Evolutionary conservation across 2,113 vertebrate genomes (phyloP).

Genomic region (Istiophorus platypterus): DNA sequence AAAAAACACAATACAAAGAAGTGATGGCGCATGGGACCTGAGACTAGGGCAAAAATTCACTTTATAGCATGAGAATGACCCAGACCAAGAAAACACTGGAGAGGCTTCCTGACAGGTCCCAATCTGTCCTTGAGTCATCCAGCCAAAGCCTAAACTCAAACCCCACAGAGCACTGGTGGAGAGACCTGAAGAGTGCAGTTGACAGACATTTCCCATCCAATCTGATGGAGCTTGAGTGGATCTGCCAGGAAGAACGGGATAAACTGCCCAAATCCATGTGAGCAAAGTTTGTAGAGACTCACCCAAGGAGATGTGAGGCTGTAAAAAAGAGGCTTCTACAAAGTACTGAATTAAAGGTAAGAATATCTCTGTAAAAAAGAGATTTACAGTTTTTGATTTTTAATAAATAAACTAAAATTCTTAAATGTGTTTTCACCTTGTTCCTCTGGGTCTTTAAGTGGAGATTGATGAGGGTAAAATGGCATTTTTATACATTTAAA

Average conservation of each 20-base stretch:
- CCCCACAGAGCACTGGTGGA: not conserved
- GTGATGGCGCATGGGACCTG: not conserved
- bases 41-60: not conserved
- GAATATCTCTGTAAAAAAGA: not conserved
- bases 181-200: not conserved
- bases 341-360: not conserved
- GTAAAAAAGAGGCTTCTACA: not conserved
- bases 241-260: not conserved
- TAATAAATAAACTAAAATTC: not conserved
- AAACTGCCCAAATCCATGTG: not conserved
- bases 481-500: not conserved
- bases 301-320: not conserved
- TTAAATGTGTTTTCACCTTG: no score
- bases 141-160: not conserved
- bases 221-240: not conserved
- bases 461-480: not conserved
- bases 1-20: slow-evolving; percentile 14
- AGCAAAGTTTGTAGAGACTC: not conserved
- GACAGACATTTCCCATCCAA: not conserved
- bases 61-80: not conserved
- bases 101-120: not conserved
- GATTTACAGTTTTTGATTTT: not conserved
- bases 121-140: not conserved
- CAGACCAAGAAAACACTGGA: no score
- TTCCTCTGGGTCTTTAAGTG: no score